Conservation (phyloP, 2,888 invertebrate species). For the Aspidiotus rigidus region DNA sequence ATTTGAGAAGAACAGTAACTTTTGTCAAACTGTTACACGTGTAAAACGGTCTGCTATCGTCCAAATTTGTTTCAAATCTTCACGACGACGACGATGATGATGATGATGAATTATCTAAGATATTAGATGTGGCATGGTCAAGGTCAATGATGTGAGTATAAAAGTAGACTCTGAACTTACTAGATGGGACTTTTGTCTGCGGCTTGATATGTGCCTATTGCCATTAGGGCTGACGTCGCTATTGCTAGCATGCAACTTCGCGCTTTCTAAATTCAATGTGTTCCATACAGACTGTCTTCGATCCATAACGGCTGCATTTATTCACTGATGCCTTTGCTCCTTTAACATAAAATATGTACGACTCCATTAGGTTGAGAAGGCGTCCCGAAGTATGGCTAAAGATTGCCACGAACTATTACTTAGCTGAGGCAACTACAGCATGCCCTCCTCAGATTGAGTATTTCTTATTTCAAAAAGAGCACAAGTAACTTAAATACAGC, state of each 20-base stretch:
- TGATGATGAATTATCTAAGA: too few relatives aligned
- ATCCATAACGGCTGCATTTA: slow-evolving; percentile 8
- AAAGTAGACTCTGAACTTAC: neutral
- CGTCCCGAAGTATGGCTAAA: neutral
- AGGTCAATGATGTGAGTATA: too few relatives aligned
- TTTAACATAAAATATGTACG: neutral
- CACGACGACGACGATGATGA: too few relatives aligned
- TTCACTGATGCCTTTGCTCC: neutral
- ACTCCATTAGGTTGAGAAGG: too few relatives aligned
- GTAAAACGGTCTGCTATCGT: too few relatives aligned
- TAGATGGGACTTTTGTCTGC: slow-evolving; percentile 22
- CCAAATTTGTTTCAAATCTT: too few relatives aligned
- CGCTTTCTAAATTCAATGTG: slow-evolving; percentile 28
- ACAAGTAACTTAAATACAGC: too few relatives aligned
- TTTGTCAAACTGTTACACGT: too few relatives aligned
- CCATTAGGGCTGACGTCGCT: slow-evolving; percentile 10
- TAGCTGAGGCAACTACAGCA: neutral
- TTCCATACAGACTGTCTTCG: slow-evolving; percentile 30
- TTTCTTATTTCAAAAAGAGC: too few relatives aligned
- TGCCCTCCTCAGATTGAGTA: neutral
- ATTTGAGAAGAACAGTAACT: too few relatives aligned
- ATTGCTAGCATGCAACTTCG: slow-evolving; percentile 28
- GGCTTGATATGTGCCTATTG: slow-evolving; percentile 24
- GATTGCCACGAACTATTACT: neutral
- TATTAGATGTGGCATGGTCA: too few relatives aligned